Evolutionary conservation across 2,797 vertebrate genomes (phyloP).

Genomic region (Acomys russatus): DNA sequence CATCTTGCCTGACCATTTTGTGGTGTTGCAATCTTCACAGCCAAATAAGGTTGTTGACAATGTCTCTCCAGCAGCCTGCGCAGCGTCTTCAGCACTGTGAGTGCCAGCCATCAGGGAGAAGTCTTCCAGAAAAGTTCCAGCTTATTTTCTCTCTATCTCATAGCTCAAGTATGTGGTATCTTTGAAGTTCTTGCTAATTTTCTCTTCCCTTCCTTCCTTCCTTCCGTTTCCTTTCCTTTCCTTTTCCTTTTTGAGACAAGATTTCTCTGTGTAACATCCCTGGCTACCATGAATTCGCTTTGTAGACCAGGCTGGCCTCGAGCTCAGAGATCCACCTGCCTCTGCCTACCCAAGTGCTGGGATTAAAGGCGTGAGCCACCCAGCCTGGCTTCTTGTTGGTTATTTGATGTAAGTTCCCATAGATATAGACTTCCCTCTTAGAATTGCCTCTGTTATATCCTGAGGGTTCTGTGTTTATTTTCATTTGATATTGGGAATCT

Average conservation of each 20-base stretch:
- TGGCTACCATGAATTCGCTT: too few relatives aligned
- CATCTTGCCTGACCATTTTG: background rate
- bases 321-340: too few relatives aligned
- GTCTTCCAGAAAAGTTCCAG: background rate
- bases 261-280: too few relatives aligned
- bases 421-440: background rate
- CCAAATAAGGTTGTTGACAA: background rate
- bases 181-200: background rate
- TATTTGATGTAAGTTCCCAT: background rate
- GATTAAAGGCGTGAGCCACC: too few relatives aligned
- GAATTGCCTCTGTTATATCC: background rate
- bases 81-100: too few relatives aligned
- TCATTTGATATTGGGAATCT: background rate
- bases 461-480: background rate
- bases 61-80: background rate
- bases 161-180: background rate
- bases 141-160: background rate
- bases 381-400: too few relatives aligned
- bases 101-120: background rate
- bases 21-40: background rate
- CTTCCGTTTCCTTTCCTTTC: too few relatives aligned
- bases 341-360: too few relatives aligned
- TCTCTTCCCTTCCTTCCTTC: too few relatives aligned
- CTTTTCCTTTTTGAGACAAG: too few relatives aligned
- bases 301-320: too few relatives aligned